Evolutionary conservation across 2,797 vertebrate species (phyloP), one percentile per base, ranked within the genome.

Genomic region (Alouatta caraya): DNA sequence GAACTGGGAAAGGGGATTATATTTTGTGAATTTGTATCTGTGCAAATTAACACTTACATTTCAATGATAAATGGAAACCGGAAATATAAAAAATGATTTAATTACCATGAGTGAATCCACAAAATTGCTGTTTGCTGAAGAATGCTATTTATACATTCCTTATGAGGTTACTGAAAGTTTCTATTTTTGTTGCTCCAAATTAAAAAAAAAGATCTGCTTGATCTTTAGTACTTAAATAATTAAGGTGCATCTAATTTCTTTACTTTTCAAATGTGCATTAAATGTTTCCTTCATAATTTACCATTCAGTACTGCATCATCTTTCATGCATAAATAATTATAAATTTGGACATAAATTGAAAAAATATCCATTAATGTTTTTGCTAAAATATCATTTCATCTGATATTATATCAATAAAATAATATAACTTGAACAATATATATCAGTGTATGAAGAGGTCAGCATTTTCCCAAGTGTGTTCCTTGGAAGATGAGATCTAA

Each of bases 261-360:
- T 90, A 78, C 17, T 93, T 82, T 95, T 88, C 50, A 95, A 90
- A 88, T 42, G 12, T 5, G 75, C 61, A 84, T 87, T 86, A 95
- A 95, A 73, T 76, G 17, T 78, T 94, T 93, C 81, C 42, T 93
- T 92, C 13, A 10, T 84, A 84, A 96, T 91, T 91, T 91, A 95
- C 9, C 67, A 81, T 12, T 88, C 28, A 87, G 14, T 86, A 8
- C 15, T 80, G 15, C 8, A 79, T 14, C 39, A 13, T 37, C 55
- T 88, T 92, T 64, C 87, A 42, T 64, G 42, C 17, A 85, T 37
- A 84, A 83, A 73, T 42, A 81, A 94, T 94, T 33, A 91, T 13
- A 91, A 76, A 80, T 67, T 79, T 73, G 26, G 75, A 76, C 22
- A 90, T 70, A 76, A 93, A 87, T 48, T 93, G 57, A 6, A 24